Evolutionary conservation across 1,140 invertebrate genomes (phyloP).

Genomic region (Drosophila seguyi): DNA sequence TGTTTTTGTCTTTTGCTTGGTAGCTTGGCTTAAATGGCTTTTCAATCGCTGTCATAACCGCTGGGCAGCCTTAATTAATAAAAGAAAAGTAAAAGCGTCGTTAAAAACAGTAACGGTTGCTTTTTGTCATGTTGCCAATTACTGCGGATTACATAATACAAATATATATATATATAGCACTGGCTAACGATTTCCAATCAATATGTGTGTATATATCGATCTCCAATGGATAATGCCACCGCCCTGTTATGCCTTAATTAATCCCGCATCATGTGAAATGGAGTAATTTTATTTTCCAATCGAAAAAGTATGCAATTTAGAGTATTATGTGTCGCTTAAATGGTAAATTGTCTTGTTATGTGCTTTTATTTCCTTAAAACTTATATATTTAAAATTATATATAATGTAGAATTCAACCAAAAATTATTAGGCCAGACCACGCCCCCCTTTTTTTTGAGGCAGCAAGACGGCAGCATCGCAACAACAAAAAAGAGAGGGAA

Average conservation of each 20-base stretch:
- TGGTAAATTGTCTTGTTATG: not conserved
- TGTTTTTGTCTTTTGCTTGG: conserved; percentile 14
- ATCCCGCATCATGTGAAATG: not conserved
- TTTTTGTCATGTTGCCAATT: conserved; percentile 37
- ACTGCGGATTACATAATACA: conserved; percentile 21
- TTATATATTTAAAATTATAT: not conserved
- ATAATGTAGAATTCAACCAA: conserved; percentile 22
- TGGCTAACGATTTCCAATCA: conserved; percentile 21
- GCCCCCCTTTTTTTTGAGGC: conserved; percentile 24
- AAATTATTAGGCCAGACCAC: conserved; percentile 38
- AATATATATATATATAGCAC: not conserved
- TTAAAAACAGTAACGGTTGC: conserved; percentile 24
- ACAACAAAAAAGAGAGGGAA: conserved; percentile 8
- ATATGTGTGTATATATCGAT: conserved; percentile 5
- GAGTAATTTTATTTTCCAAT: not conserved
- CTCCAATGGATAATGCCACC: not conserved
- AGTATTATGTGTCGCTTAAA: not conserved
- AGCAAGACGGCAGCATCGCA: conserved; percentile 9
- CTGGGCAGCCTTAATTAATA: conserved; percentile 59
- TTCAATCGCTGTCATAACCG: conserved; percentile 61
- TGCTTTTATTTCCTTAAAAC: not conserved
- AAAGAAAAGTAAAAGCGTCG: conserved; percentile 72
- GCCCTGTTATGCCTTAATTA: conserved; percentile 14
- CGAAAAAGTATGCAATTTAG: not conserved
- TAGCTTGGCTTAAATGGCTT: conserved; percentile 48